Conservation (phyloP, 1,140 invertebrate genomes). For the Grapholita molesta region DNA sequence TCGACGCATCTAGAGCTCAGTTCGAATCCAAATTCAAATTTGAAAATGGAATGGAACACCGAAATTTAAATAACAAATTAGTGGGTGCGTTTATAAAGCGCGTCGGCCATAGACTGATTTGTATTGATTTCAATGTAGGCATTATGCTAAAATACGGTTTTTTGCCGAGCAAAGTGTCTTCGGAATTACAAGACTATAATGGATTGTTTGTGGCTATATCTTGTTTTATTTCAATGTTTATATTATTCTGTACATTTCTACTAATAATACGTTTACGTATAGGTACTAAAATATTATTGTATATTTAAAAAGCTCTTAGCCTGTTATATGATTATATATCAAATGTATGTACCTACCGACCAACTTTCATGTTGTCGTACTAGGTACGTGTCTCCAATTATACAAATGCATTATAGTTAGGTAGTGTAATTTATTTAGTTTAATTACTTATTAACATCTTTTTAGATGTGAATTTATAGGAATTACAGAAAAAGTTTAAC, state of each 20-base stretch:
- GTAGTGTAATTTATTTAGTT: too few species aligned
- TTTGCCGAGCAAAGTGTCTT: slow-evolving; percentile 11
- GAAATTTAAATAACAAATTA: slow-evolving; percentile 74
- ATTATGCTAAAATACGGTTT: slow-evolving; percentile 33
- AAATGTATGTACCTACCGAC: too few species aligned
- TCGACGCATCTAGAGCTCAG: slow-evolving; percentile 43
- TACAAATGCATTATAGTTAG: too few species aligned
- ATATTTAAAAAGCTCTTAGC: too few species aligned
- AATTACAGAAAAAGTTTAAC: not conserved
- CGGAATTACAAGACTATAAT: slow-evolving; percentile 5
- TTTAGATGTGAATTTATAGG: too few species aligned
- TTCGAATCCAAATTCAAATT: slow-evolving; percentile 47
- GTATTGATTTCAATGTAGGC: slow-evolving; percentile 43
- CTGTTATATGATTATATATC: too few species aligned
- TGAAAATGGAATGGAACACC: slow-evolving; percentile 64
- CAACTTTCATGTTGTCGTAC: not conserved
- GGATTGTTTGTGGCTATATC: not conserved
- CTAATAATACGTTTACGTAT: too few species aligned
- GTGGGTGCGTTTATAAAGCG: slow-evolving; percentile 60
- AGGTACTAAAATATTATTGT: too few species aligned
- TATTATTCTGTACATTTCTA: too few species aligned
- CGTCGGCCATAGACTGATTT: slow-evolving; percentile 50
- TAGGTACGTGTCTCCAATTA: too few species aligned
- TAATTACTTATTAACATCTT: too few species aligned
- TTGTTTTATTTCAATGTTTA: not conserved